These are phyloP conservation scores for Nannospalax galili DNA, from an alignment of 2,113 vertebrate species.

Conservation along the genomic window DNA sequence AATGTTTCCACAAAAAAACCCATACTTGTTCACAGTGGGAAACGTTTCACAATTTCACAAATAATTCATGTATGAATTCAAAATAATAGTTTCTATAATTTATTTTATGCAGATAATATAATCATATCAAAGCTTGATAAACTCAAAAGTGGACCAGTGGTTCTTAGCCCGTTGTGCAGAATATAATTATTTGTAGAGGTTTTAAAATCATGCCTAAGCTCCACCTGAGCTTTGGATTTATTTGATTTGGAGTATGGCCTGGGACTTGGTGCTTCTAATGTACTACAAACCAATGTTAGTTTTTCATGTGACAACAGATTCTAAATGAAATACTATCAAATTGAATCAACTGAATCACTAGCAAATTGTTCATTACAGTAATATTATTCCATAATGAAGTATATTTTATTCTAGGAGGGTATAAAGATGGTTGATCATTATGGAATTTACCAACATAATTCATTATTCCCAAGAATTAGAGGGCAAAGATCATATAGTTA, in stretches of 20 bases:
- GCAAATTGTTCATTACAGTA: not conserved
- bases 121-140: not conserved
- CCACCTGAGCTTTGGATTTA: not conserved
- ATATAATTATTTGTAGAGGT: not conserved
- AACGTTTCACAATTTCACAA: not conserved
- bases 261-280: not conserved
- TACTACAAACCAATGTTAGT: not conserved
- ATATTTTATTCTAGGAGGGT: not conserved
- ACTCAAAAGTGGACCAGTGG: not conserved
- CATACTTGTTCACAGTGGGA: not conserved
- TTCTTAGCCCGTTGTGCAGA: not conserved
- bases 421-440: not conserved
- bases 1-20: not conserved
- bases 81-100: not conserved
- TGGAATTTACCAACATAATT: slow-evolving; percentile 23
- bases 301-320: not conserved
- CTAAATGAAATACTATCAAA: slow-evolving; percentile 21
- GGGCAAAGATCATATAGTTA: not conserved
- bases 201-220: not conserved
- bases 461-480: not conserved
- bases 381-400: not conserved
- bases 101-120: not conserved
- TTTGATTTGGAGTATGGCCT: not conserved
- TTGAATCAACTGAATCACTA: too few species aligned
- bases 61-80: not conserved